These are phyloP conservation scores for Platichthys flesus DNA, from an alignment of 2,113 vertebrate genomes.

Conservation along the genomic window DNA sequence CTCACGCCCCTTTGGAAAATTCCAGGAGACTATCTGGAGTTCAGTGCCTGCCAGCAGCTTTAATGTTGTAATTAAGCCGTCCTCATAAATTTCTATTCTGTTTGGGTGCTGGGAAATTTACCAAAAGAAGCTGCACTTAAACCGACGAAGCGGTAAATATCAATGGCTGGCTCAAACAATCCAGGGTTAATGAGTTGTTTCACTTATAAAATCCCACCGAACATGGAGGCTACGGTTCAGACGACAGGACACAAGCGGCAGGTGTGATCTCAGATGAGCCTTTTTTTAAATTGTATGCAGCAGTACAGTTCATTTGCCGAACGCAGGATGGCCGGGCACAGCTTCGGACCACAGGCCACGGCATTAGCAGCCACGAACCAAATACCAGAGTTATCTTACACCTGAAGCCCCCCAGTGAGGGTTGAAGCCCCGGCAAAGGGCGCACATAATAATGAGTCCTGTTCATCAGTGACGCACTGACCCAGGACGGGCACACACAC, in stretches of 20 bases:
- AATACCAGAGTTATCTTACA: slow-evolving; percentile 35
- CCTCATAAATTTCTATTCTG: slow-evolving; percentile 20
- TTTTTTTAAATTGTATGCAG: slow-evolving; percentile 10
- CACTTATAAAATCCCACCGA: neutral
- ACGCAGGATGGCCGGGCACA: slow-evolving; percentile 2
- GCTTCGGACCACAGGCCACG: neutral
- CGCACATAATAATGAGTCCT: slow-evolving; percentile 59
- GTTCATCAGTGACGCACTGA: slow-evolving; percentile 63
- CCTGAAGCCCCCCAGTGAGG: slow-evolving; percentile 51
- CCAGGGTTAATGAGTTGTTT: neutral
- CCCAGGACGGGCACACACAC: slow-evolving; percentile 36
- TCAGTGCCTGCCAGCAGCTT: neutral
- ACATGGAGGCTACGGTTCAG: neutral
- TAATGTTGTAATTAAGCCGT: neutral
- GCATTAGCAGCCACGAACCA: neutral
- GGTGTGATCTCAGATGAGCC: slow-evolving; percentile 19
- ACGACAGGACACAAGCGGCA: neutral
- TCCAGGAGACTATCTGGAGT: no score
- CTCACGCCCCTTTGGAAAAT: no score
- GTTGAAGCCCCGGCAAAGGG: slow-evolving; percentile 32
- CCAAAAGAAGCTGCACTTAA: no score
- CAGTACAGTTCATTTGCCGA: slow-evolving; percentile 17
- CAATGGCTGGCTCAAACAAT: neutral
- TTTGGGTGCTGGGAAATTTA: neutral
- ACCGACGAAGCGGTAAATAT: no score